These are phyloP conservation scores for Antechinus stuartii DNA, from an alignment of 2,113 vertebrate genomes.

Conservation along the genomic window DNA sequence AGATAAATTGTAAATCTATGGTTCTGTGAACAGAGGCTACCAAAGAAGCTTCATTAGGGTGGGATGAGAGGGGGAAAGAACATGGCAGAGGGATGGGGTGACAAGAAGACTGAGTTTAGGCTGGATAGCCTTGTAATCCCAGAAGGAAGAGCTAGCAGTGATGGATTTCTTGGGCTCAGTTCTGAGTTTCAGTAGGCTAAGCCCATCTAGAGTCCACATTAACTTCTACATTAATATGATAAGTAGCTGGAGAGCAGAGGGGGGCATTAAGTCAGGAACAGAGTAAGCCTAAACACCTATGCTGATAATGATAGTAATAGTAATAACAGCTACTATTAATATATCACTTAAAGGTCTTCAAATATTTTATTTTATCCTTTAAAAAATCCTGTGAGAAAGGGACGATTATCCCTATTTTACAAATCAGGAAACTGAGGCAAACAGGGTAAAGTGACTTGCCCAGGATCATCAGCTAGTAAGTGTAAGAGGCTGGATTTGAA, in stretches of 20 bases:
- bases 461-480: background rate
- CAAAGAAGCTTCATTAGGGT: background rate
- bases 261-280: background rate
- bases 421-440: background rate
- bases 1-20: background rate
- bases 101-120: background rate
- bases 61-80: background rate
- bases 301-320: background rate
- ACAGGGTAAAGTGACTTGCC: background rate
- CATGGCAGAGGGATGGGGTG: background rate
- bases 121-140: background rate
- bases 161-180: no score
- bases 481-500: no score
- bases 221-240: background rate
- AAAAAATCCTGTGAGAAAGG: background rate
- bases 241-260: background rate
- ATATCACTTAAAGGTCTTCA: background rate
- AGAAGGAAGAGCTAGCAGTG: no score
- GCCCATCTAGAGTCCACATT: background rate
- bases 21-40: background rate
- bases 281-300: background rate
- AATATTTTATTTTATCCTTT: background rate
- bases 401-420: background rate
- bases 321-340: background rate
- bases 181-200: background rate